Percentiles rank a stretch among this genome's conserved stretches.
phyloP scores from a whole-genome alignment of 2,113 vertebrate genomes.

The Sminthopsis crassicaudata region DNA sequence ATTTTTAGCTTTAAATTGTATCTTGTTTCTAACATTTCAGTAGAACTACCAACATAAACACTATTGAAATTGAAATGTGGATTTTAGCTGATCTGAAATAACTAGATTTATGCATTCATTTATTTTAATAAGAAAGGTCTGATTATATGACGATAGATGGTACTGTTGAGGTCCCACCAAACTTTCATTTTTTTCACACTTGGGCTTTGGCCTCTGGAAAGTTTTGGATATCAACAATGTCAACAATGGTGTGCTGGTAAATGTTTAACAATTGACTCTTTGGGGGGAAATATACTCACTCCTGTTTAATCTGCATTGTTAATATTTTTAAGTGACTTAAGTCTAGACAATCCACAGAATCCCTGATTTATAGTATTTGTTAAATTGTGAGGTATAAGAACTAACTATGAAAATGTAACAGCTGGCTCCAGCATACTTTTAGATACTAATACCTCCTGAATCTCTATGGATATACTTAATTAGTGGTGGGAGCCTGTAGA shows the following conservation, averaged over 20 bases:
- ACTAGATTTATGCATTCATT: slow-evolving; percentile 2
- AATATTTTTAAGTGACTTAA: background rate
- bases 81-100: background rate
- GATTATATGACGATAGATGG: slow-evolving; percentile 44
- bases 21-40: background rate
- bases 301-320: background rate
- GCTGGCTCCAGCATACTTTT: background rate
- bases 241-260: background rate
- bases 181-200: background rate
- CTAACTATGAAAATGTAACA: background rate
- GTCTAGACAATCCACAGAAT: background rate
- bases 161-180: slow-evolving; percentile 19
- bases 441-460: background rate
- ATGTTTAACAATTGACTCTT: background rate
- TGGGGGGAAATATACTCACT: no score
- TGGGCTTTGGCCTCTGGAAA: slow-evolving; percentile 21
- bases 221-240: background rate
- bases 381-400: background rate
- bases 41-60: slow-evolving; percentile 5
- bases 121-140: slow-evolving; percentile 43
- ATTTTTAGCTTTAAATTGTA: background rate
- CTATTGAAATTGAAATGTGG: background rate
- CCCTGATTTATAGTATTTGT: background rate
- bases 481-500: background rate
- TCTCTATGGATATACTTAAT: background rate